Evolutionary conservation across 1,140 invertebrate genomes (phyloP).

Genomic region (Oreohelix idahoensis): DNA sequence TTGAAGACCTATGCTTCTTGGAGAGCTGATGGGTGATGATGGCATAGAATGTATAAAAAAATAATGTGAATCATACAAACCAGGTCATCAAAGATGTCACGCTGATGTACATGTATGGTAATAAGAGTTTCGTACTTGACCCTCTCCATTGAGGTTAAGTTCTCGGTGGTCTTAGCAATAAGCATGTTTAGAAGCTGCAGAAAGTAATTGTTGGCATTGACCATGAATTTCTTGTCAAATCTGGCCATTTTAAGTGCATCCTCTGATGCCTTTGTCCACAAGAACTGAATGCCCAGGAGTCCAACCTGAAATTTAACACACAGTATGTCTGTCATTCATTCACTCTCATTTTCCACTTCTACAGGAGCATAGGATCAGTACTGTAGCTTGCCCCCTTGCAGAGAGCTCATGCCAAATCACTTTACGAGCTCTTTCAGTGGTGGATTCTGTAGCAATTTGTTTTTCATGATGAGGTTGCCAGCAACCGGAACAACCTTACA

Average conservation of each 20-base stretch:
- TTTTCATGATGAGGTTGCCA: too few species aligned
- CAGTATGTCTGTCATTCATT: neutral
- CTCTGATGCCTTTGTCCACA: constrained; percentile 96
- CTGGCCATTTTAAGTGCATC: constrained; percentile 88
- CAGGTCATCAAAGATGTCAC: constrained; percentile 96
- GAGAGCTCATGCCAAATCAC: too few species aligned
- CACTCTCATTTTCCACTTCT: too few species aligned
- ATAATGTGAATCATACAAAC: constrained; percentile 61
- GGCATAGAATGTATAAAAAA: too few species aligned
- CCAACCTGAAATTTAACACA: constrained; percentile 79
- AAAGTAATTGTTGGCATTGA: constrained; percentile 94
- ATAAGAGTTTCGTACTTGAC: constrained; percentile 97
- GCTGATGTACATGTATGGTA: constrained; percentile 96
- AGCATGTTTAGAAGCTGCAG: constrained; percentile 92
- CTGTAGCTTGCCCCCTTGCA: too few species aligned
- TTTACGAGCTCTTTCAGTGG: too few species aligned
- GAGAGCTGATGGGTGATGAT: too few species aligned
- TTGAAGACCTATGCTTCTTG: too few species aligned
- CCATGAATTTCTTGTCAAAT: constrained; percentile 94
- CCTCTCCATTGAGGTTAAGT: constrained; percentile 90
- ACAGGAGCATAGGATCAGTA: too few species aligned
- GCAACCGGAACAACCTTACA: too few species aligned
- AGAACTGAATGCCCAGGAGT: constrained; percentile 95
- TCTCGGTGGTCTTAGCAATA: constrained; percentile 95
- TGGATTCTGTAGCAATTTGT: too few species aligned